Percentiles rank a stretch among this genome's conserved stretches.
Conservation (phyloP, 1,140 invertebrate genomes). For the Drosophila bipectinata region DNA sequence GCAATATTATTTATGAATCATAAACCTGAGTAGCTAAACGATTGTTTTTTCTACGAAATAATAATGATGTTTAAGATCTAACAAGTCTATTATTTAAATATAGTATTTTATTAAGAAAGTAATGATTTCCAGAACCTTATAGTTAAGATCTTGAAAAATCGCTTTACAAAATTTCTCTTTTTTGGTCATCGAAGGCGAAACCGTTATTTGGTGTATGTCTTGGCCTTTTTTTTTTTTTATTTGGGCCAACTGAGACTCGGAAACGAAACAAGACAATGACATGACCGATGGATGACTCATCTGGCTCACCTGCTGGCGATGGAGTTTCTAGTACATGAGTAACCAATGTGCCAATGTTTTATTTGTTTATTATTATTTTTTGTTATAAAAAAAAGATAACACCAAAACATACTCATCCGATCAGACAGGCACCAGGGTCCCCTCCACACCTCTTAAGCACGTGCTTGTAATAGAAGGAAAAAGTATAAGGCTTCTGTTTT, state of each 20-base stretch:
- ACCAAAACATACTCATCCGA: constrained; percentile 15
- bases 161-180: constrained; percentile 1
- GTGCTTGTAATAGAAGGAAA: constrained; percentile 40
- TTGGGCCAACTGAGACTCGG: background rate
- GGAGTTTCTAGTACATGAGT: background rate
- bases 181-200: background rate
- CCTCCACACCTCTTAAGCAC: background rate
- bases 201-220: background rate
- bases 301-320: background rate
- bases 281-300: background rate
- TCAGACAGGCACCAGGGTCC: background rate
- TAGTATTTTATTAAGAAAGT: no score
- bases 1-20: no score
- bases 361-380: background rate
- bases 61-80: no score
- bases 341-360: background rate
- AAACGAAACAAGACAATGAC: background rate
- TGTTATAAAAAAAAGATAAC: background rate
- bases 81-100: no score
- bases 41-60: no score
- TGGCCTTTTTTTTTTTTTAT: background rate
- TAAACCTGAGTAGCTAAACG: no score
- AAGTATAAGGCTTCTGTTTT: constrained; percentile 31
- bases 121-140: no score
- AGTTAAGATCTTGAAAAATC: background rate